Conservation (phyloP, 2,797 vertebrate genomes). For the Gymnoscopelus braueri region DNA sequence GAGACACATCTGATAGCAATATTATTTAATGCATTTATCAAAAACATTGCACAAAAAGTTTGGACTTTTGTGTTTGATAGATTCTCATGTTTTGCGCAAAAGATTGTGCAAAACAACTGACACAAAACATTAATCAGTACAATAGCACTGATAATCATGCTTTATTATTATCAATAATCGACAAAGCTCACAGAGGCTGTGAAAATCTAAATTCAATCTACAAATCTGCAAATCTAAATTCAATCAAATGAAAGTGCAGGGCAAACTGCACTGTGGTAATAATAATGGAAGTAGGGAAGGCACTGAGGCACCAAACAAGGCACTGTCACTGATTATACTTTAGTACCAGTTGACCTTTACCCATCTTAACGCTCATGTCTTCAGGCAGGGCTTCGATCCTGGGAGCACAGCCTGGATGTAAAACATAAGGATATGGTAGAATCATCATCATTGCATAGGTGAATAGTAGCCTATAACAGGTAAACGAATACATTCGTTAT, state of each 20-base stretch:
- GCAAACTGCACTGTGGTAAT: slow-evolving; percentile 64
- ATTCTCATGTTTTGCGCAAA: too few species aligned
- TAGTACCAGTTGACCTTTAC: slow-evolving; percentile 93
- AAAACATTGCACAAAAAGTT: too few species aligned
- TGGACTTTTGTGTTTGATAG: too few species aligned
- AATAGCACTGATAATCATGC: slow-evolving; percentile 95
- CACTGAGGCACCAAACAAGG: too few species aligned
- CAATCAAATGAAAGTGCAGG: slow-evolving; percentile 83
- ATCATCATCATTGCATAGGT: too few species aligned
- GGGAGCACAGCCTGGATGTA: slow-evolving; percentile 83
- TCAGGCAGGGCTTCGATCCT: slow-evolving; percentile 98
- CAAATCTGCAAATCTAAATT: slow-evolving; percentile 87
- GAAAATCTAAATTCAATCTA: slow-evolving; percentile 72
- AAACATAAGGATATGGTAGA: too few species aligned
- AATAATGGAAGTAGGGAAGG: slow-evolving; percentile 82
- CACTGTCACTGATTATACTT: slow-evolving; percentile 88
- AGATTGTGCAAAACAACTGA: too few species aligned
- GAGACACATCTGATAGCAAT: too few species aligned
- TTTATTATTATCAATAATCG: slow-evolving; percentile 94
- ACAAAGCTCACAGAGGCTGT: slow-evolving; percentile 92
- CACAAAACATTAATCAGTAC: too few species aligned
- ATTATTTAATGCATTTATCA: too few species aligned
- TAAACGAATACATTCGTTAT: not conserved
- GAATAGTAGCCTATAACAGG: too few species aligned
- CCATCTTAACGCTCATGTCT: slow-evolving; percentile 96